These are phyloP conservation scores for Danio jaintianensis DNA, from an alignment of 2,797 vertebrate genomes.

Conservation along the genomic window DNA sequence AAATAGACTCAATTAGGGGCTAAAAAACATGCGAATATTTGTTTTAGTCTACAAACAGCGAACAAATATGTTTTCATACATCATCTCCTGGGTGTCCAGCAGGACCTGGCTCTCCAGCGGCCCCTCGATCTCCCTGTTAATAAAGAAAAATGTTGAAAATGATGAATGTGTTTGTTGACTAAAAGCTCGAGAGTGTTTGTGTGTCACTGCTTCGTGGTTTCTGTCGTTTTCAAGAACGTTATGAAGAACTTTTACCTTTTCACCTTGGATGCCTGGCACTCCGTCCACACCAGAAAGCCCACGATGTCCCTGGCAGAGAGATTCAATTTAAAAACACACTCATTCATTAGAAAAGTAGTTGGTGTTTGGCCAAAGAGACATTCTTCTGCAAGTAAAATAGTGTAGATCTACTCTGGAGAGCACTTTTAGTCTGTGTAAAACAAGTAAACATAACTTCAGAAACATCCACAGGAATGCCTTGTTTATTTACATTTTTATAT, in stretches of 20 bases:
- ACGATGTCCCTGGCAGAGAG: slow-evolving; percentile 75
- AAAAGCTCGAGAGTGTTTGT: neutral
- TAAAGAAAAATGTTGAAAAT: slow-evolving; percentile 11
- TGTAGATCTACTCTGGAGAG: neutral
- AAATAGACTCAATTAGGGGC: too few relatives aligned
- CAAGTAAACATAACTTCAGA: neutral
- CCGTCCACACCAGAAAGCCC: slow-evolving; percentile 75
- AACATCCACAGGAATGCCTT: too few relatives aligned
- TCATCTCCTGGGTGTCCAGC: slow-evolving; percentile 80
- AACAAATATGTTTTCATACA: slow-evolving; percentile 64
- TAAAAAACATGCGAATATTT: too few relatives aligned
- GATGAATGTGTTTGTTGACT: neutral
- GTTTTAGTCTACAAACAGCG: neutral
- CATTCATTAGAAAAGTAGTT: neutral
- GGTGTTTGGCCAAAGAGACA: neutral
- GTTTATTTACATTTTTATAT: too few relatives aligned
- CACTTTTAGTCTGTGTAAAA: neutral
- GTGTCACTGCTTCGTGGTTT: neutral
- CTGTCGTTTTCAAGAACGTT: neutral
- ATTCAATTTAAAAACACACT: slow-evolving; percentile 6
- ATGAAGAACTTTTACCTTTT: slow-evolving; percentile 69
- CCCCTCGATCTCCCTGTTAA: slow-evolving; percentile 76
- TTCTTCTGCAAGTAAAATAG: neutral
- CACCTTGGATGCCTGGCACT: slow-evolving; percentile 72
- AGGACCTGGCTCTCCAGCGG: slow-evolving; percentile 71